phyloP scores from a whole-genome alignment of 2,797 vertebrate species.

The Ceryle rudis region DNA sequence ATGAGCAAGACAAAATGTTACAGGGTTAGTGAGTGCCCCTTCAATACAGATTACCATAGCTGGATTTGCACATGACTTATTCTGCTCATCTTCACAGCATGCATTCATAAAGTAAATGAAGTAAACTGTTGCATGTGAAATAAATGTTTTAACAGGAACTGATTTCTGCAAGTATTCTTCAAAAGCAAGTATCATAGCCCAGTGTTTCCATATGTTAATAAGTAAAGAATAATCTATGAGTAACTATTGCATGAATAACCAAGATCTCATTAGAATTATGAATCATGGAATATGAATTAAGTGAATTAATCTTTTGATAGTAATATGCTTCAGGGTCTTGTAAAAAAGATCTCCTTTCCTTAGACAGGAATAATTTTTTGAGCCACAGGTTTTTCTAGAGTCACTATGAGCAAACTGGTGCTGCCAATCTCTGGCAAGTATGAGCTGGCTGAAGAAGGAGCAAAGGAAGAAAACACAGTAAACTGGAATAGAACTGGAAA shows the following conservation, averaged over 20 bases:
- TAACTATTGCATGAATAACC: slow-evolving; percentile 36
- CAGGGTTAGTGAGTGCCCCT: neutral
- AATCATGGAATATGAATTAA: slow-evolving; percentile 39
- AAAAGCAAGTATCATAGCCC: slow-evolving; percentile 11
- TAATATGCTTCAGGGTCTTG: neutral
- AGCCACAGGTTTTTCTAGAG: neutral
- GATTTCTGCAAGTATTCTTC: slow-evolving; percentile 1
- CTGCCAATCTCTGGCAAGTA: neutral
- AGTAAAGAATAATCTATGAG: slow-evolving; percentile 44
- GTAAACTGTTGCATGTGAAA: neutral
- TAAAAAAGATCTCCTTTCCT: neutral
- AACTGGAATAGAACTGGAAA: neutral
- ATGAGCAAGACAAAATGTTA: neutral
- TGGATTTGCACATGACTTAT: neutral
- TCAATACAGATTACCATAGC: neutral
- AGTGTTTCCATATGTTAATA: slow-evolving; percentile 7
- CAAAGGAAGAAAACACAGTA: neutral
- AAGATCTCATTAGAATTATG: slow-evolving; percentile 40
- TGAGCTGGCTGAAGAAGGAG: neutral
- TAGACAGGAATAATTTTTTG: neutral
- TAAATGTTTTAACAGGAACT: neutral
- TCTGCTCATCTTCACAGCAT: neutral
- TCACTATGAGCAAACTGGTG: neutral
- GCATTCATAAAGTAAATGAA: neutral
- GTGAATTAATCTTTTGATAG: slow-evolving; percentile 9